phyloP scores from a whole-genome alignment of 1,140 invertebrate species.

The Hyles euphorbiae region DNA sequence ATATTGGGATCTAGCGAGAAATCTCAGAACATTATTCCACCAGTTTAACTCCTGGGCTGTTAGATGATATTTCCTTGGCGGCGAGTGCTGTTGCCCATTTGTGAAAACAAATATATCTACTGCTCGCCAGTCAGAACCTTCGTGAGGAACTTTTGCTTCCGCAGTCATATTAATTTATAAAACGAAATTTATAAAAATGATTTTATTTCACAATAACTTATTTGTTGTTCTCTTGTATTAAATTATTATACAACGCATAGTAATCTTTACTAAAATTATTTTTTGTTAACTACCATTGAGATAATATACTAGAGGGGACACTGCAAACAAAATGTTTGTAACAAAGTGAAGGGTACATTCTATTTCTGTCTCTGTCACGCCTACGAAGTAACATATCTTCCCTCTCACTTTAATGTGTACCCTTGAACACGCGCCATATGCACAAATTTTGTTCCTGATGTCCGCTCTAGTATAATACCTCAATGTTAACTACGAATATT shows the following conservation, averaged over 20 bases:
- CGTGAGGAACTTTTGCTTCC: constrained; percentile 21
- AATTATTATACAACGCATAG: too few species aligned
- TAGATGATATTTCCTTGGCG: constrained; percentile 59
- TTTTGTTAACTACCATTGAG: too few species aligned
- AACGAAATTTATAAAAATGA: not conserved
- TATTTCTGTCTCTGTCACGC: too few species aligned
- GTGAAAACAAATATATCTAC: constrained; percentile 58
- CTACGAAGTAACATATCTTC: too few species aligned
- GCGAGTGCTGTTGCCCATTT: constrained; percentile 51
- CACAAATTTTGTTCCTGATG: too few species aligned
- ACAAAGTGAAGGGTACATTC: too few species aligned
- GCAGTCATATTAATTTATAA: constrained; percentile 8
- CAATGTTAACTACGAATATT: not conserved
- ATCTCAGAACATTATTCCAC: constrained; percentile 39
- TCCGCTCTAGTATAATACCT: too few species aligned
- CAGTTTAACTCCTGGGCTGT: constrained; percentile 33
- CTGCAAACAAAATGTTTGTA: too few species aligned
- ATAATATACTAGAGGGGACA: too few species aligned
- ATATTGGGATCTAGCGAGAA: constrained; percentile 44
- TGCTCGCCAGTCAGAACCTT: constrained; percentile 23
- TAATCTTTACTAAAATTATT: too few species aligned
- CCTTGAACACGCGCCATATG: too few species aligned
- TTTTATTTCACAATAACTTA: not conserved
- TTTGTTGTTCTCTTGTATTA: not conserved
- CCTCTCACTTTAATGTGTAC: too few species aligned